Base-by-base conservation (phyloP, 2,113 vertebrate species). In the Cnemophilus loriae region DNA sequence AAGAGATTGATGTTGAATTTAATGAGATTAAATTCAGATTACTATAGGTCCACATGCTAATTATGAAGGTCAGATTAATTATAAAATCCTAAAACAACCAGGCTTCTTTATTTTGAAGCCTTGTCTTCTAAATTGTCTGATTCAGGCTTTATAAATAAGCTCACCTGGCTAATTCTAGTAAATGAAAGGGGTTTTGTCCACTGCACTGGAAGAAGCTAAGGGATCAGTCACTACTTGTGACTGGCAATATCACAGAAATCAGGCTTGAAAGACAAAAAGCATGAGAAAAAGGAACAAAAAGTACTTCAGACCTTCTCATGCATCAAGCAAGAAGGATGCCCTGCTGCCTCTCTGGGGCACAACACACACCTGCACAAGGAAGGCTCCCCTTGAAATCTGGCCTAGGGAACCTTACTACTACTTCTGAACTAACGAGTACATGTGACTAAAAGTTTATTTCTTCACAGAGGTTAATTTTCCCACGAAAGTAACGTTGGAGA, bases 21-120 rank as follows among this genome's bases (percentile, higher is more conserved):
- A 68, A 91, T 86, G 68, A 95, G 42, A 94, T 95, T 93, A 96
- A 92, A 77, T 76, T 64, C 82, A 88, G 76, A 82, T 94, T 89
- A 90, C 16, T 64, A 8, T 50, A 56, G 60, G 18, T 47, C 35
- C 65, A 67, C n/a, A 64, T 52, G 10, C 9, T 93, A 87, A 95
- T 92, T 92, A 93, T 67, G 26, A 88, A 80, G 15, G 77, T 88
- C 37, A 81, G 61, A 94, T 91, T 87, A 84, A 71, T 77, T 88
- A 70, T 47, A 56, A 94, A 94, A 89, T 90, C 55, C 84, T 44
- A 35, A 69, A 92, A 39, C 11, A 92, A 63, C 71, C 37, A 83
- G 33, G 13, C 18, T 73, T 33, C 46, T 79, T 83, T 70, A 73
- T 93, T 94, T 91, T 80, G 60, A 79, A 88, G 15, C 56, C 55